phyloP scores from a whole-genome alignment of 2,888 invertebrate genomes.

The Spisula solida region DNA sequence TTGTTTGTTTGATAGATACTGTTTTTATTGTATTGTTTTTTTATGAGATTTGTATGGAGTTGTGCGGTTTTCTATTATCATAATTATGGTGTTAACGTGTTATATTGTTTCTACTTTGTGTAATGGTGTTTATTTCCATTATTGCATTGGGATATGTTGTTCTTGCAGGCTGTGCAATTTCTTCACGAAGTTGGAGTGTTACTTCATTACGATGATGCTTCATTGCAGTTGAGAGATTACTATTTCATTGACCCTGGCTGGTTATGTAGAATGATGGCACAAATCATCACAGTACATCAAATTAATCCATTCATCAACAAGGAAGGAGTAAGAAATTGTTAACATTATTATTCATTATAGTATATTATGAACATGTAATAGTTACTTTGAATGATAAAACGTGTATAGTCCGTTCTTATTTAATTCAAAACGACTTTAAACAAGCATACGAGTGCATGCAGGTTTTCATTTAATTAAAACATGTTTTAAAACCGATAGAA shows the following conservation, averaged over 20 bases:
- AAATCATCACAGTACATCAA: constrained; percentile 84
- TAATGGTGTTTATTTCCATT: too few species aligned
- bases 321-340: constrained; percentile 79
- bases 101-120: too few species aligned
- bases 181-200: constrained; percentile 85
- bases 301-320: constrained; percentile 85
- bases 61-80: too few species aligned
- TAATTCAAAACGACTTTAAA: too few species aligned
- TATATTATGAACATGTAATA: not conserved
- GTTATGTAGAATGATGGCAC: constrained; percentile 86
- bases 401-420: too few species aligned
- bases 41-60: too few species aligned
- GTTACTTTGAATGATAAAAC: not conserved
- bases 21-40: too few species aligned
- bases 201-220: constrained; percentile 84
- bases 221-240: constrained; percentile 82
- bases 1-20: too few species aligned
- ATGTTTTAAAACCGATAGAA: too few species aligned
- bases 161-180: constrained; percentile 83
- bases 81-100: too few species aligned
- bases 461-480: too few species aligned
- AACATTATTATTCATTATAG: not conserved
- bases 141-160: not conserved
- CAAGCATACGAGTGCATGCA: too few species aligned
- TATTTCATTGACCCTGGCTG: constrained; percentile 86